Evolutionary conservation across 2,888 invertebrate species (phyloP).

Genomic region (Cyaniris semiargus): DNA sequence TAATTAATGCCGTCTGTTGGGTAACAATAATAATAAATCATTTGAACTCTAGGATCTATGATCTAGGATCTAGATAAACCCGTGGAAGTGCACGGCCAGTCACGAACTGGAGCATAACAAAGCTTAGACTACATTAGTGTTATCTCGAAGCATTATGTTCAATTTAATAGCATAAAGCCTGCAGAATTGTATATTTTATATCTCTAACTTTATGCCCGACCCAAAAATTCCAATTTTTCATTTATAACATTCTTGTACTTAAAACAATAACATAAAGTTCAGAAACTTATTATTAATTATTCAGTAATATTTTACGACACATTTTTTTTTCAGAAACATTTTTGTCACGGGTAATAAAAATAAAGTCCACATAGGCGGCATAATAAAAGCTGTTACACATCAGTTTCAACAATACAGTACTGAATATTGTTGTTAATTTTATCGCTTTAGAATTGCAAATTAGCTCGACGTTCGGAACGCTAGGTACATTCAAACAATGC

Average conservation of each 20-base stretch:
- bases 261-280: neutral
- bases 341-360: neutral
- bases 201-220: neutral
- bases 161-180: neutral
- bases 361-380: neutral
- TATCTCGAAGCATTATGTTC: neutral
- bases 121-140: neutral
- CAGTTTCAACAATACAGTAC: neutral
- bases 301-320: neutral
- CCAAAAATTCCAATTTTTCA: neutral
- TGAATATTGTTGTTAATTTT: neutral
- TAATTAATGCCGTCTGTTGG: neutral
- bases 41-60: neutral
- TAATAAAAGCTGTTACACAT: neutral
- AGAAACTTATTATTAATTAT: neutral
- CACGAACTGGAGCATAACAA: neutral
- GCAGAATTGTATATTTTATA: neutral
- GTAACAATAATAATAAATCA: neutral
- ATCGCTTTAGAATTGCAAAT: conserved; percentile 8
- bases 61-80: neutral
- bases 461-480: neutral
- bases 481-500: neutral
- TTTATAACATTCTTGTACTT: neutral
- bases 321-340: neutral
- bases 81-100: conserved; percentile 3